phyloP scores from a whole-genome alignment of 2,113 vertebrate species.

The Silurus meridionalis region DNA sequence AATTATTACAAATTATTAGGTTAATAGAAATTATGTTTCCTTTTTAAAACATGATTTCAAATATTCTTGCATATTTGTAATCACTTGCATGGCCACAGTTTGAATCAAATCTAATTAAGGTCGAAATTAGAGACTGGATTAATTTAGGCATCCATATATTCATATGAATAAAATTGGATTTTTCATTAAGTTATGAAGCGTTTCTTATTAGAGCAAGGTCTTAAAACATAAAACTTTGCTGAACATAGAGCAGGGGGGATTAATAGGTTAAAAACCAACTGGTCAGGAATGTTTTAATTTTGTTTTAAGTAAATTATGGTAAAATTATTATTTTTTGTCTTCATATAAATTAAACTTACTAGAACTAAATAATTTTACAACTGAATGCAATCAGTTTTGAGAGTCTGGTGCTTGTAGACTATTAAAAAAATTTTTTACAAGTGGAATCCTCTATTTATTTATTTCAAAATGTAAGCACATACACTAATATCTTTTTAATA shows the following conservation, averaged over 20 bases:
- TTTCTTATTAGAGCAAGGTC: neutral
- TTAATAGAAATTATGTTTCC: neutral
- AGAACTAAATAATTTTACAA: too few species aligned
- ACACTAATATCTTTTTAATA: too few species aligned
- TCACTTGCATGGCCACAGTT: neutral
- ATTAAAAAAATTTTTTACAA: neutral
- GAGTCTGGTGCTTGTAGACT: neutral
- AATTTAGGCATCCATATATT: neutral
- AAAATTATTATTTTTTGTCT: too few species aligned
- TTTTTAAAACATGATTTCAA: neutral
- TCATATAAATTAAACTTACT: too few species aligned
- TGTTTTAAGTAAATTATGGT: too few species aligned
- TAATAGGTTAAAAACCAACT: neutral
- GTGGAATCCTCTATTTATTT: neutral
- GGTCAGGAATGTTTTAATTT: neutral
- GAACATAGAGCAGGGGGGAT: neutral
- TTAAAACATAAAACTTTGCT: neutral
- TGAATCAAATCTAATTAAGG: neutral
- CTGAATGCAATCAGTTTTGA: too few species aligned
- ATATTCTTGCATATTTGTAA: neutral
- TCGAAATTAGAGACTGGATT: neutral
- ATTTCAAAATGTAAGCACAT: neutral
- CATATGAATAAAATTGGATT: neutral
- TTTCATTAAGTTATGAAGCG: neutral
- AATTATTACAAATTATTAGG: neutral